These are phyloP conservation scores for Endotricha flammealis DNA, from an alignment of 2,888 invertebrate species.

Conservation along the genomic window DNA sequence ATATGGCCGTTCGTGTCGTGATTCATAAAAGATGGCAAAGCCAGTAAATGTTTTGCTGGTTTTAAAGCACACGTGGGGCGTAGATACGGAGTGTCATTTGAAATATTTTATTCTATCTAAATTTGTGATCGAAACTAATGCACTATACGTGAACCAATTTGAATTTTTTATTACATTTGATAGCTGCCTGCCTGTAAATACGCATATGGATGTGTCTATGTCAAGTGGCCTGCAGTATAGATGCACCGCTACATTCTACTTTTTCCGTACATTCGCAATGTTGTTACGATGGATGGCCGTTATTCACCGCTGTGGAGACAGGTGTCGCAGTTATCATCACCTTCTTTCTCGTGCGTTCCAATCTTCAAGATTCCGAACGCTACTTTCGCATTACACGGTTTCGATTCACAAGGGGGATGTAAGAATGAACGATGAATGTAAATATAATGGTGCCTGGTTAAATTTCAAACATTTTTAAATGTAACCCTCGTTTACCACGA, in stretches of 20 bases:
- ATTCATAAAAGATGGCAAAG: too few relatives aligned
- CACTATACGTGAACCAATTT: not conserved
- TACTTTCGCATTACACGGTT: conserved; percentile 33
- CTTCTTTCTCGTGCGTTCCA: conserved; percentile 34
- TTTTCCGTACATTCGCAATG: conserved; percentile 57
- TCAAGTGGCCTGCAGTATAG: conserved; percentile 34
- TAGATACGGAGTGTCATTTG: too few relatives aligned
- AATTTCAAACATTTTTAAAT: too few relatives aligned
- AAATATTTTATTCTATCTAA: too few relatives aligned
- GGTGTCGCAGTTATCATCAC: conserved; percentile 47
- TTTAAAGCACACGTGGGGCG: too few relatives aligned
- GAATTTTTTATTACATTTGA: not conserved
- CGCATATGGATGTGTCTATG: conserved; percentile 33
- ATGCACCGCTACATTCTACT: conserved; percentile 54
- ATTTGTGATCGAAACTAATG: too few relatives aligned
- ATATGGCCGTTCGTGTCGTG: not conserved
- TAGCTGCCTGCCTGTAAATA: conserved; percentile 15
- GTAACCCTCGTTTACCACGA: not conserved
- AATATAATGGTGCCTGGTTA: not conserved
- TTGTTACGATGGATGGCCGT: conserved; percentile 42
- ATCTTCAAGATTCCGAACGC: conserved; percentile 32
- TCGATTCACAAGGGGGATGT: too few relatives aligned
- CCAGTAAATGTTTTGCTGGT: too few relatives aligned
- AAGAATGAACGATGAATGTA: not conserved
- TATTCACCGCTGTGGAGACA: conserved; percentile 51